Evolutionary conservation across 2,888 invertebrate species (phyloP), one percentile per base, ranked within the genome.

Genomic region (Trissonchulus latispiculum): DNA sequence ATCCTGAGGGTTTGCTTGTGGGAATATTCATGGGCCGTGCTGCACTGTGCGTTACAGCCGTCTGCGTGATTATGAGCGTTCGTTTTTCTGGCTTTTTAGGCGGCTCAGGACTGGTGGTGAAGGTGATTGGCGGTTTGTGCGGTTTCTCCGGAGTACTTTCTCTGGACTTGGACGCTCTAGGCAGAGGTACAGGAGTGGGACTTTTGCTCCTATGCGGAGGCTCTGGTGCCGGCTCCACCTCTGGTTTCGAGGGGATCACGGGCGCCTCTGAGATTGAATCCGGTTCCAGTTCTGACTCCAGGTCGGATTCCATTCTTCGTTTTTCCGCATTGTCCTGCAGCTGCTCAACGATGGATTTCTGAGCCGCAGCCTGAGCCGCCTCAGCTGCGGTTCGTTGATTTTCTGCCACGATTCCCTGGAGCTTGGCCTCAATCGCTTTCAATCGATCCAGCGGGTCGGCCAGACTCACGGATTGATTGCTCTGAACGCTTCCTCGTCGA

Each of bases 381-480:
- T 35, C 69, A 23, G 69, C 33, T 68, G 33, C 69, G 8, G 33
- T 31, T 37, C 18, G 33, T 23, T 33, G 35, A 37, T 74, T 1
- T 75, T 76, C 72, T 80, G 80, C 37, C 78, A 80, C 59, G 81
- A 79, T 18, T 1, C 62, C 23, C 61, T 67, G 77, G 61, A 81
- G 75, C 36, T 80, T 75, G 48, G 74, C 77, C 72, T 82, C 82
- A 61, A 82, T 78, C 72, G 81, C 81, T 62, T 77, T 75, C 62
- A 82, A 75, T 37, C 82, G 76, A 72, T 80, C 81, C 71, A 82
- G 71, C 3, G 82, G 82, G 76, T 82, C 82, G 66, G 78, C 78
- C 1, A 72, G 23, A 23, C 18, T 33, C 36, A 36, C 59, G 15
- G 59, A 61, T 29, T 29, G 62, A 23, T n/a, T 32, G 48, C 15